Evolutionary conservation across 2,888 invertebrate genomes (phyloP).

Genomic region (Disparrhopalites patrizii): DNA sequence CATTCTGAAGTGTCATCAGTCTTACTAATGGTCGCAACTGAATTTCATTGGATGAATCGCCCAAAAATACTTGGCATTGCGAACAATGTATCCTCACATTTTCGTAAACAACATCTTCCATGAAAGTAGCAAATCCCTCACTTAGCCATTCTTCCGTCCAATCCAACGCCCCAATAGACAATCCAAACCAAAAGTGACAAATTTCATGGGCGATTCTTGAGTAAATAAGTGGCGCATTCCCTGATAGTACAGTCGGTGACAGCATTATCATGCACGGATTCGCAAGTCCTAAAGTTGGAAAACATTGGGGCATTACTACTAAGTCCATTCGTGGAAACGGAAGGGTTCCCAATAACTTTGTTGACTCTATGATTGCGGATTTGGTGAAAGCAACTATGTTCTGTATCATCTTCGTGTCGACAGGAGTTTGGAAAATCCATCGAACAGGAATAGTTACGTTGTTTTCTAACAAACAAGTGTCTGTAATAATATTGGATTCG

Average conservation of each 20-base stretch:
- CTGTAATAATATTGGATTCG: background rate
- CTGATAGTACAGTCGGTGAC: constrained; percentile 51
- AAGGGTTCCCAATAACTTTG: constrained; percentile 50
- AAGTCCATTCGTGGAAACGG: constrained; percentile 52
- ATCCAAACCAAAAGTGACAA: constrained; percentile 54
- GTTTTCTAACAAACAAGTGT: background rate
- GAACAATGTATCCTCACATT: no score
- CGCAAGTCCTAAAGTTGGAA: constrained; percentile 48
- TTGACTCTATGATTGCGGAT: constrained; percentile 47
- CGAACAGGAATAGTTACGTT: background rate
- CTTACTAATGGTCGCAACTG: constrained; percentile 44
- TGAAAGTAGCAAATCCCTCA: constrained; percentile 54
- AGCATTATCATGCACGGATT: constrained; percentile 52
- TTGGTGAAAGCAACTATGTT: background rate
- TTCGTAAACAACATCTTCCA: constrained; percentile 51
- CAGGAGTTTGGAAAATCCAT: background rate
- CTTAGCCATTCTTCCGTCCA: constrained; percentile 56
- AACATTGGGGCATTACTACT: constrained; percentile 51
- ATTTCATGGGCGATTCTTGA: constrained; percentile 52
- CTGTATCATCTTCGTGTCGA: background rate
- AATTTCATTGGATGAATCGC: constrained; percentile 2
- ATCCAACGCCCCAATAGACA: constrained; percentile 53
- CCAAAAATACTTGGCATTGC: constrained; percentile 25
- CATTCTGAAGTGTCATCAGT: constrained; percentile 46
- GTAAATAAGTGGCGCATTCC: constrained; percentile 44